Base-by-base conservation (phyloP, 2,888 invertebrate species). In the Lathronympha strigana region DNA sequence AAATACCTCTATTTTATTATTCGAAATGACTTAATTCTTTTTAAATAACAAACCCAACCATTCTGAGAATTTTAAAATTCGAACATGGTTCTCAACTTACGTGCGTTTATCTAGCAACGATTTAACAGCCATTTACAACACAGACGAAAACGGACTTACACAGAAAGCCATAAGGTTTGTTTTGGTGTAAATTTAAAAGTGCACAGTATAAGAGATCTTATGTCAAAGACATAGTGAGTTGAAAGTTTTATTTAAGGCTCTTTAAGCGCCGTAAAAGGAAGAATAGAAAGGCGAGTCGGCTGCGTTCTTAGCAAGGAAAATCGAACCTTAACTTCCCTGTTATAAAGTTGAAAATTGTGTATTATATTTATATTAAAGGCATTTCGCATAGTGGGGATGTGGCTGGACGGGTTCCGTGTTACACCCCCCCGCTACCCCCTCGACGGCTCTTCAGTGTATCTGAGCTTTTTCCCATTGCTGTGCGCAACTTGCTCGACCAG, bases 1-100 rank as follows among this genome's bases (percentile, higher is more conserved):
- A 19, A 45, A 28, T 43, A 19, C 43, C 63, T 25, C 33, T 58
- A 63, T 50, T 62, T 62, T 54, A 62, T 47, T 43, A 58, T 36
- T 64, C 45, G 11, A 64, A 64, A 64, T 64, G 64, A 58, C 64
- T 63, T 63, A 64, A 64, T 64, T 64, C 64, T 64, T 60, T 64
- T 64, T 51, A 51, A 64, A 58, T 58, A 63, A 51, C 50, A 43
- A 58, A 64, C 45, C 43, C 45, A 4, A 53, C 36, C 64, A 36
- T 64, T 64, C 64, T 17, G 15, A 64, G 64, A 64, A 64, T 58
- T 64, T 51, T 53, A 47, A 60, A 64, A 36, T 58, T 58, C 51
- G 45, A 64, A 64, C 58, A 64, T 15, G 64, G 58, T 64, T 64
- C 45, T 55, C 51, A 64, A 43, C 58, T 64, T 53, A 64, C 58